Evolutionary conservation across 2,113 vertebrate genomes (phyloP).

Genomic region (Craseonycteris thonglongyai): DNA sequence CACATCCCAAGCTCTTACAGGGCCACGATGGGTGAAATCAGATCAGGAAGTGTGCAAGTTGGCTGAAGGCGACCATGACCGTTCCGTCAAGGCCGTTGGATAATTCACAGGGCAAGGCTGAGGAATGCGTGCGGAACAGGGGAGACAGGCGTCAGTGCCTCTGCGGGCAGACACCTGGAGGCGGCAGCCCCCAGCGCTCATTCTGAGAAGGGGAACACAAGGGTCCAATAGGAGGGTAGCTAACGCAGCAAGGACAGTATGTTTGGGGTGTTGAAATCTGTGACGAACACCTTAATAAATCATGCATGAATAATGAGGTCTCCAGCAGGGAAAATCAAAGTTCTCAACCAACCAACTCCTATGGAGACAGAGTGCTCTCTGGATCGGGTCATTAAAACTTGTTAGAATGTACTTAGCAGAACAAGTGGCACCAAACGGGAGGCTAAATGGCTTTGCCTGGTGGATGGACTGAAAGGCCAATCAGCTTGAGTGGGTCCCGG

Average conservation of each 20-base stretch:
- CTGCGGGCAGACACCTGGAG: background rate
- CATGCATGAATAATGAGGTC: conserved; percentile 39
- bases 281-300: conserved; percentile 46
- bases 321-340: conserved; percentile 31
- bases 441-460: background rate
- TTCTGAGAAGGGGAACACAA: background rate
- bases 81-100: background rate
- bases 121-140: background rate
- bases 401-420: conserved; percentile 48
- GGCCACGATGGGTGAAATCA: background rate
- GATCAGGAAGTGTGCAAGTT: background rate
- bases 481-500: background rate
- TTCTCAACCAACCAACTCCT: conserved; percentile 30
- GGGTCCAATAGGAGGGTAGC: background rate
- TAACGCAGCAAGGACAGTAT: background rate
- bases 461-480: conserved; percentile 44
- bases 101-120: background rate
- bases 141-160: background rate
- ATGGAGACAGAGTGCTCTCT: background rate
- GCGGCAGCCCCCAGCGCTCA: background rate
- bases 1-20: background rate
- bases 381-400: conserved; percentile 38
- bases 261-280: background rate
- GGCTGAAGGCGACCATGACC: background rate
- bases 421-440: background rate